Percentiles rank a stretch among this genome's conserved stretches.
Evolutionary conservation across 2,888 invertebrate species (phyloP).

Genomic region (Torymus tubicola): DNA sequence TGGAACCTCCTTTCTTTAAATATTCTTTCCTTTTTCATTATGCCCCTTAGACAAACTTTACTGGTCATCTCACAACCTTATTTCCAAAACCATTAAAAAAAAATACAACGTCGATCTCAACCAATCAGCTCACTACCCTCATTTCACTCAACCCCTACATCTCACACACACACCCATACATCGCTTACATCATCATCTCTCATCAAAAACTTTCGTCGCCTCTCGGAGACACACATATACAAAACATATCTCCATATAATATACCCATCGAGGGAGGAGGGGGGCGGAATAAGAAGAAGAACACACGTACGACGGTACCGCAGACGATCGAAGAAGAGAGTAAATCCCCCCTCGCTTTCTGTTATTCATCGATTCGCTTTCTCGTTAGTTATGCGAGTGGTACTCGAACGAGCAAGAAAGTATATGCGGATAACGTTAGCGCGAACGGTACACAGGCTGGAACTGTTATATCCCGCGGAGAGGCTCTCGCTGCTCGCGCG

Average conservation of each 20-base stretch:
- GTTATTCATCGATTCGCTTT: conserved; percentile 61
- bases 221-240: no score
- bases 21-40: no score
- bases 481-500: conserved; percentile 34
- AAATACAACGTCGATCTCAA: no score
- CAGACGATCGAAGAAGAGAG: conserved; percentile 9
- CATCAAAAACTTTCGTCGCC: conserved; percentile 35
- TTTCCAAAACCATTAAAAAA: no score
- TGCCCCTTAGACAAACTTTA: no score
- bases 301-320: not conserved
- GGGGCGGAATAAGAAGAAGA: not conserved
- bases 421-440: conserved; percentile 70
- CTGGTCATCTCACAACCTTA: no score
- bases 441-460: conserved; percentile 71
- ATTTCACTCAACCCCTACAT: no score
- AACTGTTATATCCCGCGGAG: conserved; percentile 68
- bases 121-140: no score
- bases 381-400: conserved; percentile 59
- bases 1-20: no score
- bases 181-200: no score
- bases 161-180: no score
- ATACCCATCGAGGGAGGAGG: not conserved
- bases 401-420: conserved; percentile 57
- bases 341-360: conserved; percentile 55
- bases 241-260: no score